A percentile compares a stretch with the other conserved stretches of the same genome.
These are phyloP conservation scores for Cheilosia impressa DNA, from an alignment of 2,888 invertebrate species.

Conservation along the genomic window DNA sequence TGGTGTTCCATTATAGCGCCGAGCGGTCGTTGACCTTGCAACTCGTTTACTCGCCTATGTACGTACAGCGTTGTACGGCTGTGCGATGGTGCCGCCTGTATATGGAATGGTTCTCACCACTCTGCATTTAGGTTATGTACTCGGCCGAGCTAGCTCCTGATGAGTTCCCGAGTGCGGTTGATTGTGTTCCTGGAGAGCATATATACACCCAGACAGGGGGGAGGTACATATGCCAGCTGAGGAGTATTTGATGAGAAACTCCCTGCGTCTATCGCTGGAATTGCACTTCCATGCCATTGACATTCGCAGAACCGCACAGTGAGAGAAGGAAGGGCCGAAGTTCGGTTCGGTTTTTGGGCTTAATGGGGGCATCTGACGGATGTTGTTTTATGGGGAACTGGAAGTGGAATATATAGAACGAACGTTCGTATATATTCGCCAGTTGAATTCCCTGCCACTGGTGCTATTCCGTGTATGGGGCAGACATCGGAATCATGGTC, in stretches of 20 bases:
- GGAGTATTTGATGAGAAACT: constrained; percentile 40
- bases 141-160: constrained; percentile 29
- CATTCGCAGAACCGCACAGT: constrained; percentile 40
- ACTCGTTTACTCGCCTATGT: constrained; percentile 79
- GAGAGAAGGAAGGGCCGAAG: neutral
- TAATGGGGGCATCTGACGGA: constrained; percentile 51
- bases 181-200: too few species aligned
- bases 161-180: constrained; percentile 22
- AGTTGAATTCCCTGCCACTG: constrained; percentile 21
- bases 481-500: constrained; percentile 68
- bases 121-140: constrained; percentile 68
- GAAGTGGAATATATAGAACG: constrained; percentile 68
- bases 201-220: neutral
- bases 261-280: constrained; percentile 9
- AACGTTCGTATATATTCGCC: constrained; percentile 25
- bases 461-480: constrained; percentile 3
- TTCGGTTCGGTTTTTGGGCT: constrained; percentile 47
- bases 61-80: constrained; percentile 38
- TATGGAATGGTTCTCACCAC: constrained; percentile 20
- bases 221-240: constrained; percentile 54
- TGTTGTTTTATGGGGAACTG: constrained; percentile 50
- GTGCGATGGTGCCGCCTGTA: constrained; percentile 34
- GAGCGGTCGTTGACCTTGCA: constrained; percentile 83
- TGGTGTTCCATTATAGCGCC: constrained; percentile 66
- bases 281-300: constrained; percentile 73